These are phyloP conservation scores for Caenorhabditis briggsae DNA, from an alignment of 1,140 invertebrate species.

Conservation along the genomic window DNA sequence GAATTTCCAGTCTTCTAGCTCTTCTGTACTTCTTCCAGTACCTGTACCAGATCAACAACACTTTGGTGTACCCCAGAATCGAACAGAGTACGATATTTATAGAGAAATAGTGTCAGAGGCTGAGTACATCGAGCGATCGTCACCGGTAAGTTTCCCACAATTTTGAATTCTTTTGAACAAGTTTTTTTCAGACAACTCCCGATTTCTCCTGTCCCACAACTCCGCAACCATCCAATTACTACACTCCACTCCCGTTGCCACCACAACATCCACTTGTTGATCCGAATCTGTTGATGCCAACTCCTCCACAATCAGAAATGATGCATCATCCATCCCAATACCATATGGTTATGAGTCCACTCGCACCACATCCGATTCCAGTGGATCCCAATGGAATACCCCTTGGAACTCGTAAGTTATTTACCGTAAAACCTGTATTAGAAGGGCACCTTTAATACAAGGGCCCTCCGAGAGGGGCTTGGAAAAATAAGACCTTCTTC, in stretches of 20 bases:
- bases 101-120: conserved; percentile 37
- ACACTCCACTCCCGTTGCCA: conserved; percentile 24
- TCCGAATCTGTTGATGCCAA: neutral
- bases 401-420: conserved; percentile 25
- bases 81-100: conserved; percentile 48
- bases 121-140: conserved; percentile 14
- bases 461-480: too few species aligned
- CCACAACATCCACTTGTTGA: neutral
- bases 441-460: too few species aligned
- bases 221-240: conserved; percentile 29
- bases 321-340: conserved; percentile 41
- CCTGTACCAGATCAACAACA: neutral
- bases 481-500: too few species aligned
- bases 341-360: conserved; percentile 46
- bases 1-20: conserved; percentile 3
- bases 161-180: neutral
- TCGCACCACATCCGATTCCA: conserved; percentile 37
- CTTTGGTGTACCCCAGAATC: neutral
- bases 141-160: neutral
- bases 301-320: conserved; percentile 5
- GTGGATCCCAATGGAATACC: conserved; percentile 25
- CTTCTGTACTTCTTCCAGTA: neutral
- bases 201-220: conserved; percentile 41
- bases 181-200: neutral
- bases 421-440: neutral